phyloP scores from a whole-genome alignment of 2,888 invertebrate species.

The Caenorhabditis auriculariae region DNA sequence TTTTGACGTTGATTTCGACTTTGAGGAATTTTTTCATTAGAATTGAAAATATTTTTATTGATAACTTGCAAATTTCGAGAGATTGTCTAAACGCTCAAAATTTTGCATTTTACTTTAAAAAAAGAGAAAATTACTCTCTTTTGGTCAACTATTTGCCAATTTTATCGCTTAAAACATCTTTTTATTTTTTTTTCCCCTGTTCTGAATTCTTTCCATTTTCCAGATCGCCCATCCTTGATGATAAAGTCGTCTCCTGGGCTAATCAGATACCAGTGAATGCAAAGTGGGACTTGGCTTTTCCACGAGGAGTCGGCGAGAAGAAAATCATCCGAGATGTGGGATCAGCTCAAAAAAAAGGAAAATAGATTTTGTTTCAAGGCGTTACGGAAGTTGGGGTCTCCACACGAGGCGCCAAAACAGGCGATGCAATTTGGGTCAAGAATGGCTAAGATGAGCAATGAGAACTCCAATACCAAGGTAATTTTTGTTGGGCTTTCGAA shows the following conservation, averaged over 20 bases:
- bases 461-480: background rate
- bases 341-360: background rate
- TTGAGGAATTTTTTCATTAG: background rate
- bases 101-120: no score
- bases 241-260: slow-evolving; percentile 69
- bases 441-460: slow-evolving; percentile 76
- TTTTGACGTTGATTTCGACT: no score
- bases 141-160: no score
- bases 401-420: slow-evolving; percentile 77
- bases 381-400: slow-evolving; percentile 28
- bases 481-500: no score
- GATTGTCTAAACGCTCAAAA: no score
- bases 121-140: no score
- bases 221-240: slow-evolving; percentile 75
- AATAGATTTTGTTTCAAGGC: slow-evolving; percentile 4
- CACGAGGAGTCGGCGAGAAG: slow-evolving; percentile 74
- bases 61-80: no score
- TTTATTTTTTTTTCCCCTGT: background rate
- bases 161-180: background rate
- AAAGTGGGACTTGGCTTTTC: slow-evolving; percentile 69
- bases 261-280: slow-evolving; percentile 66
- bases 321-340: slow-evolving; percentile 45
- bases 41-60: no score
- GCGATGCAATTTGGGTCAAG: slow-evolving; percentile 96
- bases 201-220: slow-evolving; percentile 64